Percentiles rank a stretch among this genome's conserved stretches.
Conservation (phyloP, 2,888 invertebrate species). For the Leptinotarsa rubiginosa region DNA sequence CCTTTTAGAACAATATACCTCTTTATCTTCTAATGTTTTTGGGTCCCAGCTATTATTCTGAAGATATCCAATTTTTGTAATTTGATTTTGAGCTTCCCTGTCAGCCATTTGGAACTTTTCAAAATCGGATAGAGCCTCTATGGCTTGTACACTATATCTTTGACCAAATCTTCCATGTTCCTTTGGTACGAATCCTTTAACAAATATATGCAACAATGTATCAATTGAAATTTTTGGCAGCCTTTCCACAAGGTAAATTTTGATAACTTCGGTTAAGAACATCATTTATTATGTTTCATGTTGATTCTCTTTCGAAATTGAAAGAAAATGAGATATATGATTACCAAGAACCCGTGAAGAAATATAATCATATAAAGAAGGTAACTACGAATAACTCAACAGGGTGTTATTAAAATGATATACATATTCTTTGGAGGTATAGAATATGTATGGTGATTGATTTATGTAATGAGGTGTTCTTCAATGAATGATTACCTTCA, state of each 20-base stretch:
- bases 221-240: no score
- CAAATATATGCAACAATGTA: background rate
- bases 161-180: slow-evolving; percentile 77
- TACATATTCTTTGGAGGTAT: no score
- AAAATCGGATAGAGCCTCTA: slow-evolving; percentile 79
- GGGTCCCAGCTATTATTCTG: slow-evolving; percentile 76
- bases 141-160: slow-evolving; percentile 78
- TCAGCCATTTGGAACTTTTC: slow-evolving; percentile 73
- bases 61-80: slow-evolving; percentile 71
- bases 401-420: no score
- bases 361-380: no score
- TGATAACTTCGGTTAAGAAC: background rate
- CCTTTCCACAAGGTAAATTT: background rate
- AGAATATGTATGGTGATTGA: no score
- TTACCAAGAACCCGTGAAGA: background rate
- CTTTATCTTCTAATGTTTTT: slow-evolving; percentile 72
- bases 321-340: background rate
- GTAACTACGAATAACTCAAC: no score
- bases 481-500: slow-evolving; percentile 69
- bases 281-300: no score
- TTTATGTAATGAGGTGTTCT: no score
- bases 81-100: slow-evolving; percentile 71
- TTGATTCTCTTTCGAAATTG: background rate
- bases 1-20: slow-evolving; percentile 66
- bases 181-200: slow-evolving; percentile 75